Base-by-base conservation (phyloP, 2,888 invertebrate species). In the Flabesymbios commensalis region DNA sequence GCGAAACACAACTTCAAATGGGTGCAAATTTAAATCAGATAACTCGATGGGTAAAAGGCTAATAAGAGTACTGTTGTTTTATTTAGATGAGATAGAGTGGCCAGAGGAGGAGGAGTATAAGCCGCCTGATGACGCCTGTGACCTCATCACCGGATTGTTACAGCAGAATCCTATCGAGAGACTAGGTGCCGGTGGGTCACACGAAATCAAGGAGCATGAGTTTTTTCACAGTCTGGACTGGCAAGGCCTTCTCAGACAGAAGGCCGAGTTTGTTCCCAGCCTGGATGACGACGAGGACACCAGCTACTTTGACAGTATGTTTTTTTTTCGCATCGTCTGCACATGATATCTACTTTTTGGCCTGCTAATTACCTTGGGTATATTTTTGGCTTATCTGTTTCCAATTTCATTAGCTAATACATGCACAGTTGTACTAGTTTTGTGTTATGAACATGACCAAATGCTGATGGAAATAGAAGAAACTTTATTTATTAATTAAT, bases 231-330 rank as follows among this genome's bases (percentile, higher is more conserved):
- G 90, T 1, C 85, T 99, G 70, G 94, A 99, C 84, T 99, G 99
- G 97, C 94, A 96, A 80, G 92, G 93, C 47, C 85, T 99, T 65
- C 84, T 99, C 66, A 86, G 98, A 41, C 92, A 97, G 78, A 99
- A 99, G 82, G 99, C 98, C 0, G 98, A 99, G 84, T 99, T 99
- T 85, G 93, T 99, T 42, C 99, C 99, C 0, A 94, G 96, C 75
- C 83, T 99, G 65, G 98, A 99, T 42, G 95, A 97, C 77, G 82
- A 83, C 22, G 83, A 83, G 57, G 99, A 99, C 80, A 99, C 99
- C 22, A 97, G 97, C 79, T 99, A 99, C 83, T 99, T 99, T 85
- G 99, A 99, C 80, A 93, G 95, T 94, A 78, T 88, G 90, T 86
- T 10, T 39, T 24, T 57, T 19, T 24, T 57, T 31, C n/a, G n/a